phyloP scores from a whole-genome alignment of 2,113 vertebrate species.

The Antechinus stuartii region DNA sequence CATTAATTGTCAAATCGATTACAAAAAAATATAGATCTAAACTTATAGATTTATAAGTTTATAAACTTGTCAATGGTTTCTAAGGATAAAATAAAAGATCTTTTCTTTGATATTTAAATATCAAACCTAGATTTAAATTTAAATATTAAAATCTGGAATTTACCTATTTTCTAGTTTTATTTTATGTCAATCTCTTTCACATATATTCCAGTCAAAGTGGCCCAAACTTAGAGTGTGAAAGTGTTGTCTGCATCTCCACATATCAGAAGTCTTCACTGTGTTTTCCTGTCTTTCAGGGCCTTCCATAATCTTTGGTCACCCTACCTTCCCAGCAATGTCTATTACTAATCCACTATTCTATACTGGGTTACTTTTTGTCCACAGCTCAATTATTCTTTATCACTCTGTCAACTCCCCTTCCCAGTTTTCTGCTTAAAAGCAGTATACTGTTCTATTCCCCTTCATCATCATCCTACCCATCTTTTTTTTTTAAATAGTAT shows the following conservation, averaged over 20 bases:
- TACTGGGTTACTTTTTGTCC: neutral
- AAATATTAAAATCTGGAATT: neutral
- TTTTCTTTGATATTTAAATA: neutral
- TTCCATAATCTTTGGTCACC: neutral
- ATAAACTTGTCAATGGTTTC: neutral
- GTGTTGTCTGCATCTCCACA: neutral
- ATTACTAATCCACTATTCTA: neutral
- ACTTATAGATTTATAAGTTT: no score
- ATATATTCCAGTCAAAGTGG: neutral
- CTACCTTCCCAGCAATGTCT: neutral
- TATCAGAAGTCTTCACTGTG: neutral
- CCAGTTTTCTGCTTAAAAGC: neutral
- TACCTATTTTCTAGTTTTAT: neutral
- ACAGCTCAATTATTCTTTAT: neutral
- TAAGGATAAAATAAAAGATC: neutral
- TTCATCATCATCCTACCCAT: neutral
- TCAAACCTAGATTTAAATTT: neutral
- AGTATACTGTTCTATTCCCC: neutral
- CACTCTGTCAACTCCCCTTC: neutral
- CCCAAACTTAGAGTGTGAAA: neutral
- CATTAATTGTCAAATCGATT: neutral
- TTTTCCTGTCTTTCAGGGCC: neutral
- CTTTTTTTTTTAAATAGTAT: no score
- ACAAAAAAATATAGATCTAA: neutral
- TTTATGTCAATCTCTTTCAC: no score